Evolutionary conservation across 2,797 vertebrate species (phyloP).

Genomic region (Mus minutoides): DNA sequence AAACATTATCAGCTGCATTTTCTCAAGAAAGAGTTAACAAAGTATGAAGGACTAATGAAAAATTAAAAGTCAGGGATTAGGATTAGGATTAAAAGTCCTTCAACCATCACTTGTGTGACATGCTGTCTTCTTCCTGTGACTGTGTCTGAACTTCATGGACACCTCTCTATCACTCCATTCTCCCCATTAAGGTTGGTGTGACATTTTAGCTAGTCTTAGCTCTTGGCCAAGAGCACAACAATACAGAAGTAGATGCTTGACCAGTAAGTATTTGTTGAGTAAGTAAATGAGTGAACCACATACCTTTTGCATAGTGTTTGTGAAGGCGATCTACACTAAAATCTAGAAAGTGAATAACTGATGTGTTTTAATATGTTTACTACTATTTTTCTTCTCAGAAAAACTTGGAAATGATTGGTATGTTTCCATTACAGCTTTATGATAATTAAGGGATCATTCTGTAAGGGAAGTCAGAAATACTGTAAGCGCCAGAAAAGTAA

Average conservation of each 20-base stretch:
- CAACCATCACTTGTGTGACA: background rate
- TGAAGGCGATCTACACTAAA: background rate
- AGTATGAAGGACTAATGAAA: background rate
- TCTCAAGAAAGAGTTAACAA: background rate
- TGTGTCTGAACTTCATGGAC: background rate
- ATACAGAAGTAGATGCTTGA: background rate
- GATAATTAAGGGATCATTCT: background rate
- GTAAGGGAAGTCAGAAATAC: background rate
- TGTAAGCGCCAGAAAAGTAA: background rate
- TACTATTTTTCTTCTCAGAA: constrained; percentile 29
- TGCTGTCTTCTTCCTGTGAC: background rate
- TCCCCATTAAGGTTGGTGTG: background rate
- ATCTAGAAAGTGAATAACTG: constrained; percentile 29
- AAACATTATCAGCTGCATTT: background rate
- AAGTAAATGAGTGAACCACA: background rate
- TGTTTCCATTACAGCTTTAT: background rate
- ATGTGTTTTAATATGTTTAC: background rate
- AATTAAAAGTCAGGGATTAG: background rate
- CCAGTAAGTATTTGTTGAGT: background rate
- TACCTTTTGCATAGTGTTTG: background rate
- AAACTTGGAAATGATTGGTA: background rate
- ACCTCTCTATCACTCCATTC: background rate
- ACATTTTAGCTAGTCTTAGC: background rate
- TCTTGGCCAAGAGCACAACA: background rate
- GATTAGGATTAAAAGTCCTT: background rate